Evolutionary conservation across 1,140 invertebrate species (phyloP).

Genomic region (Hormaphis cornu): DNA sequence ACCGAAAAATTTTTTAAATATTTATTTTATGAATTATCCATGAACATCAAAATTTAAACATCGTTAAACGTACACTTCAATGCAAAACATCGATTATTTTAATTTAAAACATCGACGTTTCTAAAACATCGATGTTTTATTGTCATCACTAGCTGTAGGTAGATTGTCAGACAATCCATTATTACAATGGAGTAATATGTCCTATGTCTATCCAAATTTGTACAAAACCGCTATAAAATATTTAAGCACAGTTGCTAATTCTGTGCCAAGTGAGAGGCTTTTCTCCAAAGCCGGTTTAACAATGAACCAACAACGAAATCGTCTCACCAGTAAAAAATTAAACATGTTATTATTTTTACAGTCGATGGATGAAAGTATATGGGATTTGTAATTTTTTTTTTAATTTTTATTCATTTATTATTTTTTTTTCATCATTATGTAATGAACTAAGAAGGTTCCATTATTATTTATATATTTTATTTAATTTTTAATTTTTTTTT

Average conservation of each 20-base stretch:
- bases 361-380: neutral
- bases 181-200: neutral
- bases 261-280: too few species aligned
- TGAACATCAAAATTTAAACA: too few species aligned
- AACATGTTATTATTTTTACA: neutral
- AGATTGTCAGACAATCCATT: neutral
- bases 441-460: neutral
- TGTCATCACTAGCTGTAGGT: too few species aligned
- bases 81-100: too few species aligned
- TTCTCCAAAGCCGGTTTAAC: neutral
- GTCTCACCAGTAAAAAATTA: neutral
- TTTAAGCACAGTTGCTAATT: neutral
- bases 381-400: neutral
- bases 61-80: too few species aligned
- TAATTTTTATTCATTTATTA: neutral
- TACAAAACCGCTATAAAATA: neutral
- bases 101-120: too few species aligned
- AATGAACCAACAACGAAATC: neutral
- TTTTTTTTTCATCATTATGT: neutral
- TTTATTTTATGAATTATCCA: too few species aligned
- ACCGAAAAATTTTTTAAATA: too few species aligned
- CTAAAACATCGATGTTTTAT: too few species aligned
- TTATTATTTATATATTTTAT: too few species aligned
- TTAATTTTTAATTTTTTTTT: too few species aligned
- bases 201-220: neutral